Evolutionary conservation across 2,888 invertebrate species (phyloP), one percentile per base, ranked within the genome.

Genomic region (Meandrusa payeni): DNA sequence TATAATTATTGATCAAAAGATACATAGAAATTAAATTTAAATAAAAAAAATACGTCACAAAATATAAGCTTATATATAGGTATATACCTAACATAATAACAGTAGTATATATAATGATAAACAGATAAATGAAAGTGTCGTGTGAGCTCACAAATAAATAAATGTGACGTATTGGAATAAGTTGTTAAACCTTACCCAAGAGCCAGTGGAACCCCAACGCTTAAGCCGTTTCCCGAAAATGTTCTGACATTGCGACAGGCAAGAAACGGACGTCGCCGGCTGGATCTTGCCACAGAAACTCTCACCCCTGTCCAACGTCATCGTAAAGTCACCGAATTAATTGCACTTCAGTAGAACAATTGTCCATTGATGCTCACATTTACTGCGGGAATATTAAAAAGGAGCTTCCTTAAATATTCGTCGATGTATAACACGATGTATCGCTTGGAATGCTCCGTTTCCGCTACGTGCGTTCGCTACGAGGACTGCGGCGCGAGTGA

Each of bases 151-250:
- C n/a, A n/a, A n/a, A n/a, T n/a, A n/a, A n/a, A n/a, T n/a, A n/a
- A n/a, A n/a, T n/a, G n/a, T n/a, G n/a, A n/a, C n/a, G n/a, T n/a
- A n/a, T n/a, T n/a, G n/a, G n/a, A n/a, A n/a, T n/a, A n/a, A n/a
- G n/a, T n/a, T 33, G 7, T 1, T 17, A 36, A 47, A 47, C 51
- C 88, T 89, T 85, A 93, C 93, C 93, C 93, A 93, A 57, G 93
- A 93, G 66, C 93, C 93, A 1, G 92, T 92, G 49, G 93, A 93
- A 48, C 92, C 92, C 93, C 93, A 93, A 70, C 93, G 86, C 62
- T 92, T 90, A 41, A 93, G 85, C 59, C 91, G 87, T 55, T 91
- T 90, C 44, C 91, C 91, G 67, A 92, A 91, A 69, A 92, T 89
- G 74, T 91, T 91, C 75, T 91, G 91, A 64, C 82, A 91, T 80